A percentile compares a stretch with the other conserved stretches of the same genome.
Evolutionary conservation across 1,140 invertebrate genomes (phyloP).

Genomic region (Diorhabda carinulata): DNA sequence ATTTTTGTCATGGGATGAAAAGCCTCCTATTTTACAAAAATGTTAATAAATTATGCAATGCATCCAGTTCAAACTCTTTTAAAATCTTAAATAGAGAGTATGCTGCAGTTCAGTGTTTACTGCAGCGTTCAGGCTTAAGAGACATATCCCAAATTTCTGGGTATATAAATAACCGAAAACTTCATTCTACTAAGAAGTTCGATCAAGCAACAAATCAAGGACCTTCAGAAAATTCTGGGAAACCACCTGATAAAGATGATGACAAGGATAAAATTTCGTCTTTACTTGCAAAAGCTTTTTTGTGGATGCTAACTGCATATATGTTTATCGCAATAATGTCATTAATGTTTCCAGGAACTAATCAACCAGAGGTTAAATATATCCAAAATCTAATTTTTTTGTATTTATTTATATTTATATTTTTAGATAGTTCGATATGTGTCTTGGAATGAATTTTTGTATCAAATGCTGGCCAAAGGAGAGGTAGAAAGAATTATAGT

Average conservation of each 20-base stretch:
- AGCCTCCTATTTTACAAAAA: neutral
- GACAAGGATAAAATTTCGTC: conserved; percentile 62
- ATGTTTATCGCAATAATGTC: conserved; percentile 68
- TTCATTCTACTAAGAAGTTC: conserved; percentile 34
- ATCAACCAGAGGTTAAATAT: conserved; percentile 63
- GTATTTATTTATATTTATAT: conserved; percentile 21
- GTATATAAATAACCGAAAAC: conserved; percentile 32
- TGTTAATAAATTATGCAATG: neutral
- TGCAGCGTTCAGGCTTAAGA: conserved; percentile 46
- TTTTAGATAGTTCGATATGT: conserved; percentile 62
- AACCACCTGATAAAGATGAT: conserved; percentile 51
- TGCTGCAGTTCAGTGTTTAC: conserved; percentile 45
- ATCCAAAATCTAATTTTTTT: conserved; percentile 3
- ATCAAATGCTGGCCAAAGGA: conserved; percentile 87
- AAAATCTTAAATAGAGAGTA: conserved; percentile 50
- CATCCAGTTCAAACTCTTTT: neutral
- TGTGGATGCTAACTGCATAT: conserved; percentile 73
- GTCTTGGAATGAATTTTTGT: conserved; percentile 93
- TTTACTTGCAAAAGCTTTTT: conserved; percentile 64
- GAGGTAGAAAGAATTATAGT: conserved; percentile 88
- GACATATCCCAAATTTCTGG: conserved; percentile 41
- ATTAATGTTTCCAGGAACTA: conserved; percentile 64
- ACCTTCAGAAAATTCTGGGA: conserved; percentile 33
- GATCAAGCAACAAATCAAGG: conserved; percentile 25
- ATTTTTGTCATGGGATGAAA: neutral